These are phyloP conservation scores for Spheniscus humboldti DNA, from an alignment of 2,797 vertebrate genomes.

Conservation along the genomic window DNA sequence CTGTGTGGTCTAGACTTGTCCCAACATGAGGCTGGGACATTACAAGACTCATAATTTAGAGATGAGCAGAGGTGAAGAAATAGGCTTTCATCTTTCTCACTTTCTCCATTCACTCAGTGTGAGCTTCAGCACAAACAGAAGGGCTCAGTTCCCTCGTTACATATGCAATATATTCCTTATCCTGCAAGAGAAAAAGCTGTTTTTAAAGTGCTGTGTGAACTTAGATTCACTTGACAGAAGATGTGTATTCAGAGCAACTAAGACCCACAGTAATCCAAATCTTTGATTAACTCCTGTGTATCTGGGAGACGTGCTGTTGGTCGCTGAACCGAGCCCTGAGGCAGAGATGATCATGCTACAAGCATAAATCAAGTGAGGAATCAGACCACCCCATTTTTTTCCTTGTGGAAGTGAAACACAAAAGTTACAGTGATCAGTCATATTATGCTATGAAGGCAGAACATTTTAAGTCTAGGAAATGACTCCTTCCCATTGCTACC, in stretches of 20 bases:
- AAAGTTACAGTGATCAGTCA: neutral
- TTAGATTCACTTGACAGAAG: neutral
- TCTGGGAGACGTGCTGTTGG: neutral
- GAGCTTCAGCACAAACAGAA: neutral
- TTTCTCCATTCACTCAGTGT: neutral
- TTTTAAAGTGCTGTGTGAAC: neutral
- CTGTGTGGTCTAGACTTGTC: neutral
- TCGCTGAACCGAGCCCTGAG: fast-evolving
- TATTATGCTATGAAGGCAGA: neutral
- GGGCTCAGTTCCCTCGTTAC: neutral
- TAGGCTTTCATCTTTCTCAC: neutral
- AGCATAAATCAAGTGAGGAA: neutral
- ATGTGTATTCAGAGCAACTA: neutral
- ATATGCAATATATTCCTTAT: neutral
- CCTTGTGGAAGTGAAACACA: neutral
- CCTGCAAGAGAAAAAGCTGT: neutral
- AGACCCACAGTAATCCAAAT: neutral
- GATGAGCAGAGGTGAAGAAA: neutral
- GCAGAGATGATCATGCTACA: neutral
- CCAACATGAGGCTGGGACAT: neutral
- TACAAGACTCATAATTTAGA: neutral
- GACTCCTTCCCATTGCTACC: neutral
- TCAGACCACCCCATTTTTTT: neutral
- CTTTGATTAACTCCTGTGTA: neutral
- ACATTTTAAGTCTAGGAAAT: neutral